phyloP scores from a whole-genome alignment of 92 coral and sea anemone species.

The Siderastrea siderea region DNA sequence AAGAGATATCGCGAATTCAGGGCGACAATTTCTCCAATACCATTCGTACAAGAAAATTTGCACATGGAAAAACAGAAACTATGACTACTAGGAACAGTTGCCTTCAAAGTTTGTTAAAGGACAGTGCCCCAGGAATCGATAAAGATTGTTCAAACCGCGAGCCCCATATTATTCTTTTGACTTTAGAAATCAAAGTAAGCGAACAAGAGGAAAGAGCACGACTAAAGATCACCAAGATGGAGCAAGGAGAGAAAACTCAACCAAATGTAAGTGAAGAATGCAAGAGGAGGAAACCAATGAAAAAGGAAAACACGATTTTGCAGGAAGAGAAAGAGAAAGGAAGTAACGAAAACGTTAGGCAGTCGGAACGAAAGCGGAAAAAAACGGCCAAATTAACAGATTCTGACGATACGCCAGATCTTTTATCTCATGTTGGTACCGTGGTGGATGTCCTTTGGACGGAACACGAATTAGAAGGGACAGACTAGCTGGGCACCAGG shows the following conservation, averaged over 20 bases:
- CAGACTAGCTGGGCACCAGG: constrained; percentile 33
- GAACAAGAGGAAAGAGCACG: background rate
- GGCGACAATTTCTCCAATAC: constrained; percentile 12
- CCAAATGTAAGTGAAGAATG: background rate
- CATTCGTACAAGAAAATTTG: constrained; percentile 41
- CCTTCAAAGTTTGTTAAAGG: constrained; percentile 17
- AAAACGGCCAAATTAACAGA: background rate
- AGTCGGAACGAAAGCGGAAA: constrained; percentile 21
- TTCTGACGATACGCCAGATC: background rate
- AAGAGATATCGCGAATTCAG: constrained; percentile 18
- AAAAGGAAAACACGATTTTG: constrained; percentile 6
- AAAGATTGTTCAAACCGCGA: constrained; percentile 16
- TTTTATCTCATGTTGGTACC: constrained; percentile 9
- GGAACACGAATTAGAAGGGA: constrained; percentile 12
- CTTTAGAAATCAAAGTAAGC: background rate
- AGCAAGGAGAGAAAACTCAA: constrained; percentile 8
- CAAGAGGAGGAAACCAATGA: background rate
- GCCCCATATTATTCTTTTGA: constrained; percentile 18
- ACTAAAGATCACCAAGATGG: background rate
- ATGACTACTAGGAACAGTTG: constrained; percentile 51
- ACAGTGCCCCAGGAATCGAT: constrained; percentile 36
- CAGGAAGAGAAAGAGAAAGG: constrained; percentile 9
- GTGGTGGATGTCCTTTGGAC: constrained; percentile 25
- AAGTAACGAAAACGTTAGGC: constrained; percentile 4
- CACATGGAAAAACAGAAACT: constrained; percentile 42